Evolutionary conservation across 2,888 invertebrate genomes (phyloP).

Genomic region (Dorcus hopei): DNA sequence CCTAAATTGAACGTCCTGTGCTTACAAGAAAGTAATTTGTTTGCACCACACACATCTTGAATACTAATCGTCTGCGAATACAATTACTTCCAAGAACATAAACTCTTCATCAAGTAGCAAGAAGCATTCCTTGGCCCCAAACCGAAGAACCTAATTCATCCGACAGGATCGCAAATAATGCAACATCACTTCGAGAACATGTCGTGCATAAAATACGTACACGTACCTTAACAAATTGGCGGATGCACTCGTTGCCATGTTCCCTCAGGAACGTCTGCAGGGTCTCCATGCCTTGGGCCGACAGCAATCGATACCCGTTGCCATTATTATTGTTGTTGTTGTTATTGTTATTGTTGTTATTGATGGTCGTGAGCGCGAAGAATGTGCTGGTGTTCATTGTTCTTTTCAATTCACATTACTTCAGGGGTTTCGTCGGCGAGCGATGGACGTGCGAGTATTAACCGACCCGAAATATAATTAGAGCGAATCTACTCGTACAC

Average conservation of each 20-base stretch:
- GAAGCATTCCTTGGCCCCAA: too few species aligned
- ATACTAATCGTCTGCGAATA: too few species aligned
- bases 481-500: background rate
- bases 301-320: slow-evolving; percentile 57
- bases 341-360: slow-evolving; percentile 36
- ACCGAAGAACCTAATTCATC: too few species aligned
- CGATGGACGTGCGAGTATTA: background rate
- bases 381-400: slow-evolving; percentile 17
- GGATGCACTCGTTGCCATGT: slow-evolving; percentile 63
- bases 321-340: slow-evolving; percentile 38
- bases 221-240: slow-evolving; percentile 64
- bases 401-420: slow-evolving; percentile 11
- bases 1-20: too few species aligned
- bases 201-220: background rate
- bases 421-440: slow-evolving; percentile 3
- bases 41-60: too few species aligned
- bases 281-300: slow-evolving; percentile 60
- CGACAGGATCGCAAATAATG: too few species aligned
- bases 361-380: slow-evolving; percentile 24
- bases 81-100: too few species aligned
- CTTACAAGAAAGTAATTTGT: too few species aligned
- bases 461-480: too few species aligned
- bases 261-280: slow-evolving; percentile 61
- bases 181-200: too few species aligned
- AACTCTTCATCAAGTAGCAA: too few species aligned